Conservation (phyloP, 2,113 vertebrate species). For the Tragelaphus strepsiceros region DNA sequence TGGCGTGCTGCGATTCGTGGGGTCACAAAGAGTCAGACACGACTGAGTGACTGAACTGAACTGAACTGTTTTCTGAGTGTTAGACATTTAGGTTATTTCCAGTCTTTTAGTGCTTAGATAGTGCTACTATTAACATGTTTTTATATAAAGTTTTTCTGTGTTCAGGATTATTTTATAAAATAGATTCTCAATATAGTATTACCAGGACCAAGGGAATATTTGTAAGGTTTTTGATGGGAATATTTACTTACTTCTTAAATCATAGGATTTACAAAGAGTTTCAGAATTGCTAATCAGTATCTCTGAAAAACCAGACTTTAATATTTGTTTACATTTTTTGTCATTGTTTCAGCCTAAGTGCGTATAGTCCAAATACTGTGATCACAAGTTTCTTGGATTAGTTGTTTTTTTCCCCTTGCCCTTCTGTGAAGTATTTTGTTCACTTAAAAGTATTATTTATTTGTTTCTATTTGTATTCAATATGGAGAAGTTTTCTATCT, state of each 20-base stretch:
- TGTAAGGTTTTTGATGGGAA: not conserved
- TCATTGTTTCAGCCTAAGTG: not conserved
- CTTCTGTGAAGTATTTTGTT: not conserved
- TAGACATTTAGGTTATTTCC: not conserved
- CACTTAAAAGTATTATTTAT: constrained; percentile 6
- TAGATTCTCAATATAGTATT: not conserved
- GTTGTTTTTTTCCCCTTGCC: not conserved
- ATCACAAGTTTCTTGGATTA: not conserved
- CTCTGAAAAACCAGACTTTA: constrained; percentile 1
- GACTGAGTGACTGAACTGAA: too few relatives aligned
- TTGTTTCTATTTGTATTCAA: not conserved
- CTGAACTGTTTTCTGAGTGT: not conserved
- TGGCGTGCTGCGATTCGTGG: too few relatives aligned
- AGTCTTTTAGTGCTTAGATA: not conserved
- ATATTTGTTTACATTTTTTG: constrained; percentile 3
- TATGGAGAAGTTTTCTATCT: not conserved
- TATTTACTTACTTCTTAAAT: not conserved
- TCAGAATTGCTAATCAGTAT: not conserved
- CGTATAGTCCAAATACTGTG: not conserved
- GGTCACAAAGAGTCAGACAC: too few relatives aligned
- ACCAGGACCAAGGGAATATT: not conserved
- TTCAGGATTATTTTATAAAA: not conserved
- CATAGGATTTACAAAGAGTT: not conserved
- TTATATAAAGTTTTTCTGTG: not conserved
- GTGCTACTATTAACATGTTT: not conserved